Evolutionary conservation across 2,797 vertebrate genomes (phyloP).

Genomic region (Falco peregrinus): DNA sequence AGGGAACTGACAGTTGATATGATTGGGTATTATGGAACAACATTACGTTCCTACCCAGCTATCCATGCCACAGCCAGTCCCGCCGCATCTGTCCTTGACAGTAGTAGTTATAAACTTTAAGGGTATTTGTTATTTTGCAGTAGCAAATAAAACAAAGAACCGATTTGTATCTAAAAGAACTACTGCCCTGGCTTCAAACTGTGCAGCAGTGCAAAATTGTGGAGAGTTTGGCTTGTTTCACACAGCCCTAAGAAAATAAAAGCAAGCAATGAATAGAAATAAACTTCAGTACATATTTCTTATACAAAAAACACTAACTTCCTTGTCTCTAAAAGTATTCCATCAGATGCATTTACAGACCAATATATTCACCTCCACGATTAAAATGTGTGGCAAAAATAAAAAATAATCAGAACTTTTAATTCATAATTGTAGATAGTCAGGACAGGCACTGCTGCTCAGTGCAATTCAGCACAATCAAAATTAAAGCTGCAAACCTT

Average conservation of each 20-base stretch:
- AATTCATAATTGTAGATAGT: not conserved
- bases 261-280: not conserved
- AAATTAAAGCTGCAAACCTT: not conserved
- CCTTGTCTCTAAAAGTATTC: not conserved
- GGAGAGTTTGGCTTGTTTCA: not conserved
- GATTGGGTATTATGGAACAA: not conserved
- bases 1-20: not conserved
- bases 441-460: not conserved
- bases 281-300: not conserved
- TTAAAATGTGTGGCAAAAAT: not conserved
- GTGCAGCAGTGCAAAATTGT: not conserved
- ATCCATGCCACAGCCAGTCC: not conserved
- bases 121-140: not conserved
- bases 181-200: not conserved
- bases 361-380: rapidly evolving
- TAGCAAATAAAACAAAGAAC: not conserved
- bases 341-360: not conserved
- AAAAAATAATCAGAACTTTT: not conserved
- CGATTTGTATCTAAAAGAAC: not conserved
- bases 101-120: not conserved
- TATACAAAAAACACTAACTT: not conserved
- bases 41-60: not conserved
- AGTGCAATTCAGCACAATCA: not conserved
- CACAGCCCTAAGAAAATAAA: not conserved
- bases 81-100: not conserved